Evolutionary conservation across 2,888 invertebrate genomes (phyloP).

Genomic region (Stomorhina lunata): DNA sequence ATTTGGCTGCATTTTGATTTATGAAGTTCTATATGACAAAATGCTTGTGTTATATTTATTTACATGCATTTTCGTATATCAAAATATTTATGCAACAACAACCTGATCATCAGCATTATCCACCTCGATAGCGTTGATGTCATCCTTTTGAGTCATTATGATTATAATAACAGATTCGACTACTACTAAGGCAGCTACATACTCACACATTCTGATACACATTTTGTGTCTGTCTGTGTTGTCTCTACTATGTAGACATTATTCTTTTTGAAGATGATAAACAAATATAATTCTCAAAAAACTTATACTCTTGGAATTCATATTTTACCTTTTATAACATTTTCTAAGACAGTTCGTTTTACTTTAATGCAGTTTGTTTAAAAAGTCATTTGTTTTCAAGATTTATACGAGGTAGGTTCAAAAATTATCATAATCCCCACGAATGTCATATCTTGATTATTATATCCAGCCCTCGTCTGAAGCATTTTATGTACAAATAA

Average conservation of each 20-base stretch:
- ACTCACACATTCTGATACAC: not conserved
- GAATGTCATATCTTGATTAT: not conserved
- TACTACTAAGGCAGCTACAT: not conserved
- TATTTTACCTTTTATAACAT: conserved; percentile 47
- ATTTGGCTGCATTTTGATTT: conserved; percentile 55
- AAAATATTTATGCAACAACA: conserved; percentile 46
- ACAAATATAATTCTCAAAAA: conserved; percentile 19
- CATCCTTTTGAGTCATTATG: conserved; percentile 20
- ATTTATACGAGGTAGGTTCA: not conserved
- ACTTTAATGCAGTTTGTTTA: conserved; percentile 44
- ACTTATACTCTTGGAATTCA: not conserved
- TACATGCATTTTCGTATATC: not conserved
- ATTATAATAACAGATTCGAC: conserved; percentile 39
- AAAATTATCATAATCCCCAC: not conserved
- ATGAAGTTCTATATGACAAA: conserved; percentile 66
- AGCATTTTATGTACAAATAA: not conserved
- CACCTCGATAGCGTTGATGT: not conserved
- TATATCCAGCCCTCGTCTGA: not conserved
- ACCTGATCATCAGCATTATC: conserved; percentile 27
- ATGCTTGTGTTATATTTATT: conserved; percentile 29
- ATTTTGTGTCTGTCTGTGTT: not conserved
- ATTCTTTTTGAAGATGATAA: conserved; percentile 45
- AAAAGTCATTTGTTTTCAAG: conserved; percentile 30
- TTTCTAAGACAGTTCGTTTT: conserved; percentile 46
- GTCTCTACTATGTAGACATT: not conserved